Base-by-base conservation (phyloP, 1,140 invertebrate species). In the Ceratoteleas bidentatus region DNA sequence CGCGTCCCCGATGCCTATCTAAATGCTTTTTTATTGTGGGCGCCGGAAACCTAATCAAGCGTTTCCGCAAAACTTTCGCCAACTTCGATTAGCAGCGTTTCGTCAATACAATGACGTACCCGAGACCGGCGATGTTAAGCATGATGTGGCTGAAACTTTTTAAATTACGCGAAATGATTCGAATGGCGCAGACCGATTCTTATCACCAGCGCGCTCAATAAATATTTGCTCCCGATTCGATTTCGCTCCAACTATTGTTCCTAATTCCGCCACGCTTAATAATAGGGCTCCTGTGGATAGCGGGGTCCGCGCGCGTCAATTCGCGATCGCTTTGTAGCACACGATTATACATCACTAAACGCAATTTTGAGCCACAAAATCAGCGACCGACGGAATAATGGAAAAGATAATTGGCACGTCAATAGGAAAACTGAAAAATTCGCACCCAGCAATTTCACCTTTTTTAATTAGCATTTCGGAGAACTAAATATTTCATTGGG, bases 1-100 rank as follows among this genome's bases (percentile, higher is more conserved):
- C n/a, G n/a, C 9, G 68, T 47, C 24, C 32, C 3, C 65, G 76
- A 79, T 79, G 76, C 72, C 73, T 80, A 80, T 80, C 76, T 80
- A 80, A 80, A 80, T 80, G 66, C 76, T n/a, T 73, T 73, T 73
- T 80, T 68, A 73, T 73, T 80, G 62, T 68, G n/a, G 49, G 13
- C 0, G 15, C 40, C 16, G 62, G 49, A 58, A 68, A 80, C 61
- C 76, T 80, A 80, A 80, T 80, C 68, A 73, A 73, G 16, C 57
- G 13, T 73, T 79, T 80, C 57, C 65, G 53, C 61, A 61, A 73
- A 80, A 80, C 62, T 80, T 80, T 52, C 62, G n/a, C 34, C 47
- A 80, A 73, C 69, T 80, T 80, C 69, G 76, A 80, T 80, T 80
- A 80, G 76, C 68, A 80, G 68, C 34, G 65, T 70, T 70, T 58